phyloP scores from a whole-genome alignment of 2,797 vertebrate genomes.

The Esox lucius region DNA sequence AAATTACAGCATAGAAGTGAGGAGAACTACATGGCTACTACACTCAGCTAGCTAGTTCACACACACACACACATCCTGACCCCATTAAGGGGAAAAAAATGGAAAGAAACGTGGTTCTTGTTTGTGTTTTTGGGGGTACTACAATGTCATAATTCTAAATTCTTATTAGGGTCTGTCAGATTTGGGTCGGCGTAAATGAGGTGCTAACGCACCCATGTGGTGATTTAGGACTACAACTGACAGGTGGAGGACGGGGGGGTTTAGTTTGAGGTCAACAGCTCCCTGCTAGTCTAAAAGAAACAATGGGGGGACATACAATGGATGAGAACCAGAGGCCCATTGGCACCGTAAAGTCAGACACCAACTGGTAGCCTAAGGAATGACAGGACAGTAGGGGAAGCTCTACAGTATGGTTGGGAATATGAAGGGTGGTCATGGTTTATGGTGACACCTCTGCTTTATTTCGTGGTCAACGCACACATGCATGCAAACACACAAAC shows the following conservation, averaged over 20 bases:
- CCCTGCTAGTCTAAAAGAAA: no score
- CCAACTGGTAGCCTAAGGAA: no score
- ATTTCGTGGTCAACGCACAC: no score
- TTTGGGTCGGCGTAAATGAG: slow-evolving; percentile 49
- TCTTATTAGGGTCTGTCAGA: slow-evolving; percentile 31
- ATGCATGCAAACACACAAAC: no score
- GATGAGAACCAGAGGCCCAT: not conserved
- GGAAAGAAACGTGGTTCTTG: slow-evolving; percentile 13
- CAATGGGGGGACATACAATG: not conserved
- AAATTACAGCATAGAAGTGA: slow-evolving; percentile 38
- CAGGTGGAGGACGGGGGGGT: slow-evolving; percentile 40
- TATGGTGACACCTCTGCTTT: no score
- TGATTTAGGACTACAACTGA: slow-evolving; percentile 44
- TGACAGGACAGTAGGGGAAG: no score
- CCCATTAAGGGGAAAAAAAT: slow-evolving; percentile 33
- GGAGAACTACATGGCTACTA: slow-evolving; percentile 14
- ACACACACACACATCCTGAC: slow-evolving; percentile 19
- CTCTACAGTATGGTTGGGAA: no score
- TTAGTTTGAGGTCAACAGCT: slow-evolving; percentile 31
- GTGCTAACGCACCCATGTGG: slow-evolving; percentile 44
- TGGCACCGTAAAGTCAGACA: no score
- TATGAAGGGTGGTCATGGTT: no score
- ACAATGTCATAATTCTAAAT: slow-evolving; percentile 35
- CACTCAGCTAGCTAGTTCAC: not conserved
- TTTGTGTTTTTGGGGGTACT: slow-evolving; percentile 1